Evolutionary conservation across 1,140 invertebrate genomes (phyloP).

Genomic region (Pseudomyrmex concolor): DNA sequence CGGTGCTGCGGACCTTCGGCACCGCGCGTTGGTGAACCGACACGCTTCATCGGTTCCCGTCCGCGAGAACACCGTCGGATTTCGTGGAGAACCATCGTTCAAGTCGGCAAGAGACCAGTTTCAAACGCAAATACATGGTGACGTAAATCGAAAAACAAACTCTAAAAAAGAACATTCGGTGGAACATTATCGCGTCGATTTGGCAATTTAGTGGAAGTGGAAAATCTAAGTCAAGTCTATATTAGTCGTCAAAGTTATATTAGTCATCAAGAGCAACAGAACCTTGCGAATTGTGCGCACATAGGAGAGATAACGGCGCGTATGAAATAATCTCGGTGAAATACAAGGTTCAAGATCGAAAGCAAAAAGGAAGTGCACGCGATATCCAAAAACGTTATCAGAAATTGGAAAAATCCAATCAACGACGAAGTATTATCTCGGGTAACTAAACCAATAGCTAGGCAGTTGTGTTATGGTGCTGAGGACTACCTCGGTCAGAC

Average conservation of each 20-base stretch:
- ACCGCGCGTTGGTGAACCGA: slow-evolving; percentile 19
- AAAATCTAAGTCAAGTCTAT: no score
- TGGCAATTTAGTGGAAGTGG: not conserved
- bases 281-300: no score
- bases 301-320: no score
- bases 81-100: no score
- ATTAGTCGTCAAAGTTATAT: no score
- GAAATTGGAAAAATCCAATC: not conserved
- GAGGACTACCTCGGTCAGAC: slow-evolving; percentile 55
- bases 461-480: slow-evolving; percentile 70
- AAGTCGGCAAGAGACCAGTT: no score
- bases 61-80: not conserved
- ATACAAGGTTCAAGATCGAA: no score
- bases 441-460: slow-evolving; percentile 17
- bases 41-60: slow-evolving; percentile 33
- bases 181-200: not conserved
- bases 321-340: no score
- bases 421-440: not conserved
- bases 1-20: slow-evolving; percentile 54
- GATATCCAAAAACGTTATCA: not conserved
- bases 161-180: not conserved
- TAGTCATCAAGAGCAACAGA: no score
- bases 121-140: no score
- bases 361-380: no score
- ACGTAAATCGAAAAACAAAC: not conserved